phyloP scores from a whole-genome alignment of 2,113 vertebrate genomes.

The Periophthalmodon schlosseri region DNA sequence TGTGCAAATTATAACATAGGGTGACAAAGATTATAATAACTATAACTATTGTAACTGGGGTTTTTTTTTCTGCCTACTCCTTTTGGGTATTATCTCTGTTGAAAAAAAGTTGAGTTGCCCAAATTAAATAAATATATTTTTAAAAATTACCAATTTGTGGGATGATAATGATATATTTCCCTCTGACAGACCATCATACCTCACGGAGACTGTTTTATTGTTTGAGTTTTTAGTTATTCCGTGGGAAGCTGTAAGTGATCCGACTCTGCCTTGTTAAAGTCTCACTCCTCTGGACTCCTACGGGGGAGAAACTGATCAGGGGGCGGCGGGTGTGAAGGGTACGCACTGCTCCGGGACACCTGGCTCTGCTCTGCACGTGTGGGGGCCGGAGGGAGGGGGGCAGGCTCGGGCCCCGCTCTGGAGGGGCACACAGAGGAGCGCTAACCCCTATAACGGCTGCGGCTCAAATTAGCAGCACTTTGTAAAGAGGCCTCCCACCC shows the following conservation, averaged over 20 bases:
- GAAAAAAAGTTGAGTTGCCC: too few relatives aligned
- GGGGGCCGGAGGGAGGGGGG: background rate
- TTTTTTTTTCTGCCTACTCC: too few relatives aligned
- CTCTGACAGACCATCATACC: constrained; percentile 24
- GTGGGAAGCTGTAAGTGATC: constrained; percentile 62
- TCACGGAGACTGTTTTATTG: constrained; percentile 53
- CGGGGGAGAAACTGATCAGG: constrained; percentile 62
- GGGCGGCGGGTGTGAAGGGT: constrained; percentile 64
- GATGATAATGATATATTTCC: too few relatives aligned
- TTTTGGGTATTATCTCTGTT: too few relatives aligned
- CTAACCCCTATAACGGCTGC: constrained; percentile 56
- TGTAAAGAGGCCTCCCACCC: constrained; percentile 63
- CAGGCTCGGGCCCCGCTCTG: constrained; percentile 5
- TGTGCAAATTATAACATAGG: too few relatives aligned
- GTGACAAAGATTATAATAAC: too few relatives aligned
- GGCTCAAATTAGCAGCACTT: constrained; percentile 56
- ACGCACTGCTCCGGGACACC: constrained; percentile 47
- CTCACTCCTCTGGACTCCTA: constrained; percentile 62
- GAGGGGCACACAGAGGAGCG: constrained; percentile 34
- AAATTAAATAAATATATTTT: too few relatives aligned
- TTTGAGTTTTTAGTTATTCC: constrained; percentile 52
- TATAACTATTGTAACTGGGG: too few relatives aligned
- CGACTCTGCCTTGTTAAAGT: constrained; percentile 63
- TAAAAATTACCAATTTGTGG: too few relatives aligned
- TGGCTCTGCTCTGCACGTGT: constrained; percentile 35